These are phyloP conservation scores for Drosophila aldrichi DNA, from an alignment of 2,888 invertebrate species.

Conservation along the genomic window DNA sequence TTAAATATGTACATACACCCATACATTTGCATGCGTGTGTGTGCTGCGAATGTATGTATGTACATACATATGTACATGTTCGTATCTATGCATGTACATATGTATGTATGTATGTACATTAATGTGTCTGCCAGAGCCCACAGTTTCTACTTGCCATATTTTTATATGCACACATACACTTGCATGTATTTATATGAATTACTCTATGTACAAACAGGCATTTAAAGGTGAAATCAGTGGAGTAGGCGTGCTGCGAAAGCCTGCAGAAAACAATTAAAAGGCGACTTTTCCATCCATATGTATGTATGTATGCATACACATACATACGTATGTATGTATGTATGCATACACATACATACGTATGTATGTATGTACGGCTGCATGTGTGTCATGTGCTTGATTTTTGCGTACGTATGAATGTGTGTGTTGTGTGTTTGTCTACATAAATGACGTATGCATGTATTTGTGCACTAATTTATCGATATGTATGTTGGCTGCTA, in stretches of 20 bases:
- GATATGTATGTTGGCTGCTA: conserved; percentile 19
- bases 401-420: conserved; percentile 2
- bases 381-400: conserved; percentile 17
- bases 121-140: conserved; percentile 40
- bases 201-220: conserved; percentile 7
- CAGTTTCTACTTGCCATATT: conserved; percentile 44
- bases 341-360: background rate
- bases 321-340: no score
- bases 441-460: background rate
- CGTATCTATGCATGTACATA: background rate
- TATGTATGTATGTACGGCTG: background rate
- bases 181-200: conserved; percentile 7
- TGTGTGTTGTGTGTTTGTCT: background rate
- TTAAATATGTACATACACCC: conserved; percentile 26
- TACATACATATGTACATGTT: conserved; percentile 3
- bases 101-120: conserved; percentile 14
- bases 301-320: no score
- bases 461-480: conserved; percentile 16
- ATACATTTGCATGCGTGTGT: background rate
- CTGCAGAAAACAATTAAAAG: conserved; percentile 42
- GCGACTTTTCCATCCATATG: conserved; percentile 15
- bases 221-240: conserved; percentile 50
- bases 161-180: conserved; percentile 10
- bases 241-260: conserved; percentile 49
- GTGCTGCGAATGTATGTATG: conserved; percentile 5